Percentiles rank a stretch among this genome's conserved stretches.
Conservation (phyloP, 2,113 vertebrate species). For the Ctenomys sociabilis region DNA sequence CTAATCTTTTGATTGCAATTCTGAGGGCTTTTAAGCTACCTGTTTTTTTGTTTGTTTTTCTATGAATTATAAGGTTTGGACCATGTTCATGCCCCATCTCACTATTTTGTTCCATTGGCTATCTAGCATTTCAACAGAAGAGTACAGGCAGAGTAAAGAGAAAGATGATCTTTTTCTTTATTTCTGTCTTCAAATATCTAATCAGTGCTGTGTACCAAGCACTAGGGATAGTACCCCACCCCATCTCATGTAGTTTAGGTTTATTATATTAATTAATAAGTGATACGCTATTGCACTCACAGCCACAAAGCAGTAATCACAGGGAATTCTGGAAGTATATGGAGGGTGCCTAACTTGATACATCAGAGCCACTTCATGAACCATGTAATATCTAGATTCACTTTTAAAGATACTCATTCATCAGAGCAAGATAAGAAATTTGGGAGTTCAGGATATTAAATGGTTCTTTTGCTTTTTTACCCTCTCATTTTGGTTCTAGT, state of each 20-base stretch:
- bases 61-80: not conserved
- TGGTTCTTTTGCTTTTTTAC: not conserved
- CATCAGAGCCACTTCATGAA: constrained; percentile 1
- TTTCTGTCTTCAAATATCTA: not conserved
- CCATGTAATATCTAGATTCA: not conserved
- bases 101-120: not conserved
- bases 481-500: not conserved
- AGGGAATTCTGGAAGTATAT: not conserved
- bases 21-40: not conserved
- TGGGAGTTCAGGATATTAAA: not conserved
- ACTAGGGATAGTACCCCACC: not conserved
- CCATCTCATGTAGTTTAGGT: not conserved
- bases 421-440: not conserved
- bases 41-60: not conserved
- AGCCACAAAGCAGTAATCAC: not conserved
- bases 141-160: not conserved
- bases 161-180: not conserved
- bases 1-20: not conserved
- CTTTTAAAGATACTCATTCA: not conserved
- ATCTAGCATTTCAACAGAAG: not conserved
- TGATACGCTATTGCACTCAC: not conserved
- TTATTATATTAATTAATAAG: not conserved
- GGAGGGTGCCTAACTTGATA: not conserved
- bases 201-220: not conserved
- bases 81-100: not conserved